phyloP scores from a whole-genome alignment of 2,888 invertebrate species.

The Eucriotettix oculatus region DNA sequence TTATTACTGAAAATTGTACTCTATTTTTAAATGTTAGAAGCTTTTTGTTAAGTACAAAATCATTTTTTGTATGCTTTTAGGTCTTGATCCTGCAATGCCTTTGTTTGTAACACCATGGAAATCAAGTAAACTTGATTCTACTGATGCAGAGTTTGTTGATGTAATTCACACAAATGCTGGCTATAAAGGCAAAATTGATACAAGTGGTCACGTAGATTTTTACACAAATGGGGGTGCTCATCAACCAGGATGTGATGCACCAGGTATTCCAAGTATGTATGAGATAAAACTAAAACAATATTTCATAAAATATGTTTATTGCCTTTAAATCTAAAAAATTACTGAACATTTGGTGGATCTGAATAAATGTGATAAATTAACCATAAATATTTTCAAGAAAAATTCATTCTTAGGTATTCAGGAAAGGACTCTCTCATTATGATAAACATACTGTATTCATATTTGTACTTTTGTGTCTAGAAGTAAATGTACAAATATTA shows the following conservation, averaged over 20 bases:
- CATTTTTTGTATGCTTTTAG: conserved; percentile 21
- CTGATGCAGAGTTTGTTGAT: conserved; percentile 51
- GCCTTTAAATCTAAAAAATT: neutral
- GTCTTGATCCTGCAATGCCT: conserved; percentile 49
- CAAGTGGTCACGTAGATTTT: conserved; percentile 52
- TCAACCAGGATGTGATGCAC: conserved; percentile 42
- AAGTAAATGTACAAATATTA: too few relatives aligned
- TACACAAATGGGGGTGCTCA: conserved; percentile 53
- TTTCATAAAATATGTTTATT: neutral
- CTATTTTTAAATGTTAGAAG: neutral
- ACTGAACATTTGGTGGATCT: neutral
- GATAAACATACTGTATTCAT: too few relatives aligned
- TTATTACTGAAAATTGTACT: too few relatives aligned
- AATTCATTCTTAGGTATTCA: too few relatives aligned
- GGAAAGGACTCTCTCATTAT: too few relatives aligned
- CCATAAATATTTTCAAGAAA: too few relatives aligned
- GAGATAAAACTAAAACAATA: neutral
- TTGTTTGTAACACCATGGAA: conserved; percentile 25
- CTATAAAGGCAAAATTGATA: conserved; percentile 45
- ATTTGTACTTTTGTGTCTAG: too few relatives aligned
- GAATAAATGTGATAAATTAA: too few relatives aligned
- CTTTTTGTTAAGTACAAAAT: neutral
- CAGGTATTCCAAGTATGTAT: conserved; percentile 13
- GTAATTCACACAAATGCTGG: conserved; percentile 55
- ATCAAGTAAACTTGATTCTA: conserved; percentile 37